Evolutionary conservation across 2,888 invertebrate species (phyloP).

Genomic region (Sesamia inferens): DNA sequence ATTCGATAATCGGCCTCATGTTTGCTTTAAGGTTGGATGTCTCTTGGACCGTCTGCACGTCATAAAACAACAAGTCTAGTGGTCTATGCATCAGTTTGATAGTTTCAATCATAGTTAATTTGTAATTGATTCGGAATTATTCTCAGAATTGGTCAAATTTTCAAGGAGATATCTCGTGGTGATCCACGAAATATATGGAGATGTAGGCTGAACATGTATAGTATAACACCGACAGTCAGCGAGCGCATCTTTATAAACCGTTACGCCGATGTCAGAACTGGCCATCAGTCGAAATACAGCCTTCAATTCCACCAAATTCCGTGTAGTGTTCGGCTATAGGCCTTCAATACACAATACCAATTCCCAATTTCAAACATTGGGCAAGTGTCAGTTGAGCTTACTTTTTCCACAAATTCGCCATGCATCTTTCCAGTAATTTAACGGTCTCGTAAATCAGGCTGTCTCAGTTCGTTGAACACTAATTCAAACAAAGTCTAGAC

Average conservation of each 20-base stretch:
- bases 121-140: background rate
- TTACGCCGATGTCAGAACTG: background rate
- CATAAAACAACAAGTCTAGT: background rate
- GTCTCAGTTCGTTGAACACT: slow-evolving; percentile 77
- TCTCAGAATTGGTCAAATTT: background rate
- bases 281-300: background rate
- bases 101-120: background rate
- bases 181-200: background rate
- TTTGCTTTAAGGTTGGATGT: background rate
- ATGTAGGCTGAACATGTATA: background rate
- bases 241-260: background rate
- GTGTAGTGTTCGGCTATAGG: background rate
- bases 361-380: no score
- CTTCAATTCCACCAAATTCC: background rate
- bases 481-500: slow-evolving; percentile 81
- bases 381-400: slow-evolving; percentile 28
- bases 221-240: background rate
- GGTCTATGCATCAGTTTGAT: background rate
- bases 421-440: slow-evolving; percentile 61
- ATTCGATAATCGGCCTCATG: background rate
- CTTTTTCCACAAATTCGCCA: slow-evolving; percentile 48
- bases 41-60: background rate
- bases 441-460: slow-evolving; percentile 70
- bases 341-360: slow-evolving; percentile 21
- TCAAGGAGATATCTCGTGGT: background rate